Evolutionary conservation across 2,888 invertebrate genomes (phyloP).

Genomic region (Pristionchus japonicus): DNA sequence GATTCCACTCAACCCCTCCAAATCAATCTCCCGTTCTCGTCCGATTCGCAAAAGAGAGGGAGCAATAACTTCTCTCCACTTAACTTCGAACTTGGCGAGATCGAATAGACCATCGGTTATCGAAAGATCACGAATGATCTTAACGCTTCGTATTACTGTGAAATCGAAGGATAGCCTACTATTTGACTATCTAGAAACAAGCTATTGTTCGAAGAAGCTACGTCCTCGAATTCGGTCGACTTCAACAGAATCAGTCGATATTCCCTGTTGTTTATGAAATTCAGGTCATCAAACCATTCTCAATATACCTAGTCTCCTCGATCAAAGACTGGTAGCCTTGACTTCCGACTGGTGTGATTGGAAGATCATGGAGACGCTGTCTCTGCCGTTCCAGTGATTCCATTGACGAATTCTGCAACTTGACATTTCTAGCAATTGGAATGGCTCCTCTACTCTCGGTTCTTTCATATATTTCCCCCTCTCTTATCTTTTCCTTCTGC

Average conservation of each 20-base stretch:
- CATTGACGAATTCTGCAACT: too few relatives aligned
- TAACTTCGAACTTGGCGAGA: not conserved
- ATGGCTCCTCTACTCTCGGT: too few relatives aligned
- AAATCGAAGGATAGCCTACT: not conserved
- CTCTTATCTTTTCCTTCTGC: too few relatives aligned
- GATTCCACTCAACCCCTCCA: too few relatives aligned
- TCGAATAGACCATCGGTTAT: not conserved
- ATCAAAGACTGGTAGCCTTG: not conserved
- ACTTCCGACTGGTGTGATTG: not conserved
- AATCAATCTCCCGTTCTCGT: too few relatives aligned
- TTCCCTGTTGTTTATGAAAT: not conserved
- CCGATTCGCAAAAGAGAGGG: not conserved
- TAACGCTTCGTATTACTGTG: not conserved
- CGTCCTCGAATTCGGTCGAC: too few relatives aligned
- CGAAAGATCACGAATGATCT: not conserved
- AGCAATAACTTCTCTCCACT: not conserved
- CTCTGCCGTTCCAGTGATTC: not conserved
- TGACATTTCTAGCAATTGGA: too few relatives aligned
- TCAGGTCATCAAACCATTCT: not conserved
- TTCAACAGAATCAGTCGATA: not conserved
- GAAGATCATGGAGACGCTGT: not conserved
- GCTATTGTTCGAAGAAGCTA: not conserved
- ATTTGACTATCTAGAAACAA: not conserved
- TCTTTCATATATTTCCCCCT: not conserved
- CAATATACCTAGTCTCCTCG: not conserved